phyloP scores from a whole-genome alignment of 2,113 vertebrate species.

The Vulpes ferrilata region DNA sequence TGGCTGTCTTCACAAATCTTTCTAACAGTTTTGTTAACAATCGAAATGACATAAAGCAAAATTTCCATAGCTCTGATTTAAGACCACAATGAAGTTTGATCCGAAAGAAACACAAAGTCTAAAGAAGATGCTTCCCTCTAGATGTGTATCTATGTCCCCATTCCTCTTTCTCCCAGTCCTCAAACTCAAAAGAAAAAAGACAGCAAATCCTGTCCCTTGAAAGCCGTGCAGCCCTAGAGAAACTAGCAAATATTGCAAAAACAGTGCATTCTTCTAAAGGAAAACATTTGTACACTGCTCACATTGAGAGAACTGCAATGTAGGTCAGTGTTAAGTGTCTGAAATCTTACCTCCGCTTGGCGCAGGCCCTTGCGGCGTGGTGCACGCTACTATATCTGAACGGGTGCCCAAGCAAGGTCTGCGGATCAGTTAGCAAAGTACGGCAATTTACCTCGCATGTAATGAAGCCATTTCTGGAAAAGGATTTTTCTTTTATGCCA shows the following conservation, averaged over 20 bases:
- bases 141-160: neutral
- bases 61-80: neutral
- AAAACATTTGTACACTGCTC: conserved; percentile 53
- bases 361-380: neutral
- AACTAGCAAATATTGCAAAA: conserved; percentile 48
- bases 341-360: conserved; percentile 70
- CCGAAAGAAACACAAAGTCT: conserved; percentile 20
- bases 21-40: neutral
- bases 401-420: conserved; percentile 24
- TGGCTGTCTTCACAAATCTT: neutral
- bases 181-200: conserved; percentile 9
- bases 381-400: conserved; percentile 40
- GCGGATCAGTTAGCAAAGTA: conserved; percentile 40
- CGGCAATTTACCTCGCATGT: conserved; percentile 73
- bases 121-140: neutral
- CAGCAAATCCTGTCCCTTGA: neutral
- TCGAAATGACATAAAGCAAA: conserved; percentile 26
- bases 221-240: neutral
- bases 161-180: neutral
- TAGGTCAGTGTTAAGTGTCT: conserved; percentile 80
- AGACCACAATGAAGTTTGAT: neutral
- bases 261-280: conserved; percentile 50
- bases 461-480: conserved; percentile 78
- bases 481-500: conserved; percentile 76
- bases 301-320: conserved; percentile 51